Percentiles rank a stretch among this genome's conserved stretches.
These are phyloP conservation scores for Dysidea cf. avara DNA, from an alignment of 37 sponge, comb jelly and placozoan genomes.

Conservation along the genomic window DNA sequence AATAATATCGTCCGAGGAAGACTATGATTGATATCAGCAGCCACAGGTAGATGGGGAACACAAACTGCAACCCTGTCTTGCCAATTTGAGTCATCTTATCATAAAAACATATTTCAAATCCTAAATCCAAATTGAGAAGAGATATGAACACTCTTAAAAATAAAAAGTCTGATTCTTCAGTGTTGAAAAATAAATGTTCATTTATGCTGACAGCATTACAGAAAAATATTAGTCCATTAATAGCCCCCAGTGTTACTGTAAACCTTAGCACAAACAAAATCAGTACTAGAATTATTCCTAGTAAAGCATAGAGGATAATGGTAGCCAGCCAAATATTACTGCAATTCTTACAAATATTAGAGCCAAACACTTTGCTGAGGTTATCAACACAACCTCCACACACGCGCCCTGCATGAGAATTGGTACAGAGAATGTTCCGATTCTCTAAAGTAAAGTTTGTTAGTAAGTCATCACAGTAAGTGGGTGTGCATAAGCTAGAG, in stretches of 20 bases:
- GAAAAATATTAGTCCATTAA: not conserved
- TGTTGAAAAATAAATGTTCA: not conserved
- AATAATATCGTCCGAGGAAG: not conserved
- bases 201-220: not conserved
- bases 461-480: no score
- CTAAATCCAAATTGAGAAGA: constrained; percentile 9
- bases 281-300: not conserved
- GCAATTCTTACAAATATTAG: not conserved
- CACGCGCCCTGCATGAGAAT: not conserved
- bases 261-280: no score
- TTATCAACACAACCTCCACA: not conserved
- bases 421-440: no score
- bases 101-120: no score
- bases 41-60: no score
- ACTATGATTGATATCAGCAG: not conserved
- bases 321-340: not conserved
- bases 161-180: not conserved
- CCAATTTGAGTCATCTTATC: not conserved
- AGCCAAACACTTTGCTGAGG: constrained; percentile 5
- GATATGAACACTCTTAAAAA: not conserved
- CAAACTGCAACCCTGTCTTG: no score
- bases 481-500: no score
- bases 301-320: not conserved
- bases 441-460: no score
- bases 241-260: not conserved